Conservation (phyloP, 2,113 vertebrate species). For the Myrmecobius fasciatus region DNA sequence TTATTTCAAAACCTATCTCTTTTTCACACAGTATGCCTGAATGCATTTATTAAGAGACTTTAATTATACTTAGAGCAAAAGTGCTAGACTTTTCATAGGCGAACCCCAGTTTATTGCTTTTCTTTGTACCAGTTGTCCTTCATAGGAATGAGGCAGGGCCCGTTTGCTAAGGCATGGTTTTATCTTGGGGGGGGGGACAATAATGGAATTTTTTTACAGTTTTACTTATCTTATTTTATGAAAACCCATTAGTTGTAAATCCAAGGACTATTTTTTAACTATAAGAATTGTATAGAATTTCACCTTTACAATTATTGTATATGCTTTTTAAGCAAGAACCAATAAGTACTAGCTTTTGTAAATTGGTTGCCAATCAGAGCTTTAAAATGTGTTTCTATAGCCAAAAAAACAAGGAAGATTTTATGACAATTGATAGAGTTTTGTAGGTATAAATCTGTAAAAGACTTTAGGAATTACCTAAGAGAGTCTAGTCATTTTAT, state of each 20-base stretch:
- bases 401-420: neutral
- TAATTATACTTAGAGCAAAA: slow-evolving; percentile 52
- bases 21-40: slow-evolving; percentile 42
- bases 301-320: neutral
- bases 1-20: slow-evolving; percentile 19
- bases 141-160: slow-evolving; percentile 17
- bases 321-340: neutral
- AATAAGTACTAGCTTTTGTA: neutral
- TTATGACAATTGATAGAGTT: slow-evolving; percentile 3
- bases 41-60: slow-evolving; percentile 25
- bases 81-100: slow-evolving; percentile 38
- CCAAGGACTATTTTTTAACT: neutral
- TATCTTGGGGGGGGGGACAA: neutral
- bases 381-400: neutral
- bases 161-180: slow-evolving; percentile 13
- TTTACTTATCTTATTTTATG: slow-evolving; percentile 2
- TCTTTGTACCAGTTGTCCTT: neutral
- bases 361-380: slow-evolving; percentile 1
- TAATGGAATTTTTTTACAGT: slow-evolving; percentile 14
- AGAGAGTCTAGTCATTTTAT: neutral
- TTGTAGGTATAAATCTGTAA: neutral
- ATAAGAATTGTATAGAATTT: neutral
- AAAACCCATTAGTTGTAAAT: slow-evolving; percentile 28
- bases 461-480: neutral
- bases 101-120: neutral